Conservation (phyloP, 1,140 invertebrate species). For the Drosophila lacteicornis region DNA sequence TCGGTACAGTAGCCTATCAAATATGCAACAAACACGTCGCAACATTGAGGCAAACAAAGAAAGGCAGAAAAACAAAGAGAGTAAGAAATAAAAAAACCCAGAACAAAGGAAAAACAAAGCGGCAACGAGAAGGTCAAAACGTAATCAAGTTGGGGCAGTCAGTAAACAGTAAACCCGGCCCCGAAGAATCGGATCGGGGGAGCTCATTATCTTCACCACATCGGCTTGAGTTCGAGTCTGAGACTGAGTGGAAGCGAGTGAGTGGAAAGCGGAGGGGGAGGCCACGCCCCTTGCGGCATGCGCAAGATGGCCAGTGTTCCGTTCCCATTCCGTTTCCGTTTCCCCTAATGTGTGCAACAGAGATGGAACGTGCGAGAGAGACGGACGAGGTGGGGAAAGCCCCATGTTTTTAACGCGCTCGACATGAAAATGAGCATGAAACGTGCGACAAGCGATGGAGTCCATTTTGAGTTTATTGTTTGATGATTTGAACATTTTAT, state of each 20-base stretch:
- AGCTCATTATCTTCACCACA: slow-evolving; percentile 64
- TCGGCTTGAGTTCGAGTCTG: slow-evolving; percentile 32
- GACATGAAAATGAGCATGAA: slow-evolving; percentile 84
- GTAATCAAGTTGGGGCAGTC: slow-evolving; percentile 64
- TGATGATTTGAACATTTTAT: slow-evolving; percentile 85
- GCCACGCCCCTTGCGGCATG: slow-evolving; percentile 65
- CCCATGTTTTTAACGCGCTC: slow-evolving; percentile 75
- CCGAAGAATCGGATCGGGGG: slow-evolving; percentile 12
- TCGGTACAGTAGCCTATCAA: slow-evolving; percentile 72
- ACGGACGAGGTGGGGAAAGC: slow-evolving; percentile 21
- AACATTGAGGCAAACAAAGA: slow-evolving; percentile 33
- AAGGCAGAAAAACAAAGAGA: slow-evolving; percentile 10
- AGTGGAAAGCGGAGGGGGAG: slow-evolving; percentile 10
- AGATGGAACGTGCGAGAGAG: slow-evolving; percentile 12
- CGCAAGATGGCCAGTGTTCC: slow-evolving; percentile 74
- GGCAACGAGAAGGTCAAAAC: slow-evolving; percentile 70
- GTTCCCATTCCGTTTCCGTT: slow-evolving; percentile 61
- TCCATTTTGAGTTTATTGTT: slow-evolving; percentile 85
- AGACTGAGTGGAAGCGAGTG: slow-evolving; percentile 33
- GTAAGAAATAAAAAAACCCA: slow-evolving; percentile 26
- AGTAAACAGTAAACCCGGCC: slow-evolving; percentile 26
- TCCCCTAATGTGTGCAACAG: slow-evolving; percentile 49
- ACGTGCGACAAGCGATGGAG: slow-evolving; percentile 83
- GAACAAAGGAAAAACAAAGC: slow-evolving; percentile 32
- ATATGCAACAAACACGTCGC: slow-evolving; percentile 75